phyloP scores from a whole-genome alignment of 2,113 vertebrate species.

The Lonchura striata region DNA sequence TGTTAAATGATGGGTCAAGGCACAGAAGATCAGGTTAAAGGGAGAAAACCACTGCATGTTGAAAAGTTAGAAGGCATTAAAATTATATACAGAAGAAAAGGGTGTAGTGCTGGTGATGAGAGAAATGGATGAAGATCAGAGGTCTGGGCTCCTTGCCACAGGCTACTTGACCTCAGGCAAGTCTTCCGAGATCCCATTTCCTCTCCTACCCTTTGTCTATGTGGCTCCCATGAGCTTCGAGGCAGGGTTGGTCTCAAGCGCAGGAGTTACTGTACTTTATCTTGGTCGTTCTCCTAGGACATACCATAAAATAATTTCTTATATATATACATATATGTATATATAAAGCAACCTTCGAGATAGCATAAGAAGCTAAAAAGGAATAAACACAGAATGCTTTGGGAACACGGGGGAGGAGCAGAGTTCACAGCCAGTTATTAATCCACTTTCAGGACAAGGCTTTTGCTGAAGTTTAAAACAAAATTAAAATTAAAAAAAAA shows the following conservation, averaged over 20 bases:
- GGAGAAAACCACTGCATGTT: background rate
- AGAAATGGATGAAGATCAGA: background rate
- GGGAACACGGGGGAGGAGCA: background rate
- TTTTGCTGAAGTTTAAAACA: slow-evolving; percentile 13
- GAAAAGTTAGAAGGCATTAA: slow-evolving; percentile 3
- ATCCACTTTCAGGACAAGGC: background rate
- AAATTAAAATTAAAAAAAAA: background rate
- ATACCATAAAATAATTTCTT: background rate
- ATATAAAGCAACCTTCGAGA: background rate
- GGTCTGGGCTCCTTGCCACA: background rate
- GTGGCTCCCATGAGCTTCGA: slow-evolving; percentile 1
- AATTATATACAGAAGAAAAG: background rate
- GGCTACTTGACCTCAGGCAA: background rate
- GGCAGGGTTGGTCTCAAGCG: background rate
- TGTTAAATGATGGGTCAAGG: background rate
- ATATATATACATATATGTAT: too few species aligned
- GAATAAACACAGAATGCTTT: background rate
- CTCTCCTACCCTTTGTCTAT: slow-evolving; percentile 53
- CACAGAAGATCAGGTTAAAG: background rate
- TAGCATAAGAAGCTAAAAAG: background rate
- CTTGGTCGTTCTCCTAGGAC: background rate
- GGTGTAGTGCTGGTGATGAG: background rate
- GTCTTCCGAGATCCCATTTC: background rate
- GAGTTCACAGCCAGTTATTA: background rate
- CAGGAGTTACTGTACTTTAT: background rate